Evolutionary conservation across 2,113 vertebrate species (phyloP).

Genomic region (Origma solitaria): DNA sequence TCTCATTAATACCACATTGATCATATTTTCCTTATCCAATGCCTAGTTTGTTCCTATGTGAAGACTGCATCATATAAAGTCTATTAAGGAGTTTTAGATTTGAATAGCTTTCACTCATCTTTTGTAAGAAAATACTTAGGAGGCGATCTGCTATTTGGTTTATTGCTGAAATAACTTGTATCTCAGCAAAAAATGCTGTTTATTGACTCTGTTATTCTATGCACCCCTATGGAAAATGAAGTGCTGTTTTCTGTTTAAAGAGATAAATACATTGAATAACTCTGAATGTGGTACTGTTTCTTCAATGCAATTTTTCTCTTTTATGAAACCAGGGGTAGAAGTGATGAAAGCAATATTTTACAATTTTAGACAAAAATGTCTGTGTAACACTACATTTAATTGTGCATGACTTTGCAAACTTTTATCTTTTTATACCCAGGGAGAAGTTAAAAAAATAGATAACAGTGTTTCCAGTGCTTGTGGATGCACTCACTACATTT

Average conservation of each 20-base stretch:
- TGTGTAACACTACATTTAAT: neutral
- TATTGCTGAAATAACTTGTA: neutral
- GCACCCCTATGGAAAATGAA: neutral
- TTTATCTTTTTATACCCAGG: constrained; percentile 72
- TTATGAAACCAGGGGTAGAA: neutral
- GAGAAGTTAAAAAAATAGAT: constrained; percentile 83
- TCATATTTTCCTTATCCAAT: neutral
- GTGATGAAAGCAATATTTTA: neutral
- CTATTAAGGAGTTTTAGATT: neutral
- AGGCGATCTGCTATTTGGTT: neutral
- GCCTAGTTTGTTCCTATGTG: neutral
- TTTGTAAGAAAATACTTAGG: neutral
- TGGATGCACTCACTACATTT: constrained; percentile 82
- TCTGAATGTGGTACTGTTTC: neutral
- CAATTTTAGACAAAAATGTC: neutral
- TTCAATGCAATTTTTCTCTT: neutral
- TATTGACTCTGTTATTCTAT: neutral
- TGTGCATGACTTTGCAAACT: neutral
- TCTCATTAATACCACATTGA: neutral
- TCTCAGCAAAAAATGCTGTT: neutral
- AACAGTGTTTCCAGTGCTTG: constrained; percentile 76
- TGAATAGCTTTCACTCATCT: neutral
- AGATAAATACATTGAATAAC: neutral
- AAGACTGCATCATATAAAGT: neutral
- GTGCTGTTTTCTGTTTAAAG: neutral